phyloP scores from a whole-genome alignment of 2,113 vertebrate genomes.

The Rhombomys opimus region DNA sequence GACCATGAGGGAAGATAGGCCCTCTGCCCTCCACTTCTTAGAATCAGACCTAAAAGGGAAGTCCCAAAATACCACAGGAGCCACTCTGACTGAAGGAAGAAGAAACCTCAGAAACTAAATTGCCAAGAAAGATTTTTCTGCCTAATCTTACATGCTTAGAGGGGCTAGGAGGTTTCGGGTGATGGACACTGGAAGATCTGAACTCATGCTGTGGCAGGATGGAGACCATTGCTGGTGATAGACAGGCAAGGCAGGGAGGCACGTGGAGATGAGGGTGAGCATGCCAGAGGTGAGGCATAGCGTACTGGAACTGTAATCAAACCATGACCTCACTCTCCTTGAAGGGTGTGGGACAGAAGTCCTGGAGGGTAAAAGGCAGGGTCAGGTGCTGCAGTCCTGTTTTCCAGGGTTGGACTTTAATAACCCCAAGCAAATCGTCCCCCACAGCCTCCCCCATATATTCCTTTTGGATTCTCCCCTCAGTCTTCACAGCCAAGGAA shows the following conservation, averaged over 20 bases:
- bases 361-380: neutral
- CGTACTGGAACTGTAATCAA: neutral
- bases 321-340: neutral
- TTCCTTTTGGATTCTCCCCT: neutral
- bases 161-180: neutral
- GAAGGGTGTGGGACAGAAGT: neutral
- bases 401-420: neutral
- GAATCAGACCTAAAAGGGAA: neutral
- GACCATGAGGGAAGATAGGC: neutral
- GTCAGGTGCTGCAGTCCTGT: neutral
- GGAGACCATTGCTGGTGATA: fast-evolving
- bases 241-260: neutral
- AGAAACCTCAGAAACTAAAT: conserved; percentile 19
- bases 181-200: neutral
- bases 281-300: fast-evolving
- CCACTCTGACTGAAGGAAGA: neutral
- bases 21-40: neutral
- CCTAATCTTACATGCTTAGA: conserved; percentile 9
- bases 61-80: neutral
- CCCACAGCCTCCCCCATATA: neutral
- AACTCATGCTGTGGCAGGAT: neutral
- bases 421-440: neutral
- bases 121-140: conserved; percentile 31
- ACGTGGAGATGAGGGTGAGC: fast-evolving
- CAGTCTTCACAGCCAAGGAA: conserved; percentile 45